phyloP scores from a whole-genome alignment of 2,888 invertebrate genomes.

The Clunio marinus region DNA sequence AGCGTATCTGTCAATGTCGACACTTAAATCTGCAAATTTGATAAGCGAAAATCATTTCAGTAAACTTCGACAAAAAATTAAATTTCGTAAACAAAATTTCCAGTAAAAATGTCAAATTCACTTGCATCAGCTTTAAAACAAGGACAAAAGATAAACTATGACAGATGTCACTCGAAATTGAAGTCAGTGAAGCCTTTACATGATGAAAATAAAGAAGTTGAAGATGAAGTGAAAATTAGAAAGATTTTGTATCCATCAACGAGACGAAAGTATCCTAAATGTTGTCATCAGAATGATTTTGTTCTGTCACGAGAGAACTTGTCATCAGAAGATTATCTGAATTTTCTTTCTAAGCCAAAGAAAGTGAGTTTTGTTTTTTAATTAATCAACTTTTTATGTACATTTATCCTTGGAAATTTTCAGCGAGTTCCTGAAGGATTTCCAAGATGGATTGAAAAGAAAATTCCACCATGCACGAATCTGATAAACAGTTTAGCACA shows the following conservation, averaged over 20 bases:
- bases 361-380: background rate
- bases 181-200: too few relatives aligned
- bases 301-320: too few relatives aligned
- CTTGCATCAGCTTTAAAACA: too few relatives aligned
- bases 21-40: background rate
- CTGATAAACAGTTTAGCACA: slow-evolving; percentile 46
- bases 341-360: slow-evolving; percentile 47
- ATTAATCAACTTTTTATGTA: background rate
- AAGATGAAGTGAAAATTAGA: too few relatives aligned
- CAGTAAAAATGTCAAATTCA: too few relatives aligned
- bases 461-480: slow-evolving; percentile 44
- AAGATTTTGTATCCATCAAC: too few relatives aligned
- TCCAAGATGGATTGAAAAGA: background rate
- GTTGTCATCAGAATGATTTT: too few relatives aligned
- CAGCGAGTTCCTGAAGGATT: background rate
- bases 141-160: too few relatives aligned
- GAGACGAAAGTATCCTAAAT: too few relatives aligned
- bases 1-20: slow-evolving; percentile 47
- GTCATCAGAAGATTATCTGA: slow-evolving; percentile 47
- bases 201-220: too few relatives aligned
- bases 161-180: too few relatives aligned
- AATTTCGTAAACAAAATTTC: background rate
- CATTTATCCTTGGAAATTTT: background rate
- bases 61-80: background rate
- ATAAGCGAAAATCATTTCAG: too few relatives aligned